These are phyloP conservation scores for Sisor rabdophorus DNA, from an alignment of 2,113 vertebrate species.

Conservation along the genomic window DNA sequence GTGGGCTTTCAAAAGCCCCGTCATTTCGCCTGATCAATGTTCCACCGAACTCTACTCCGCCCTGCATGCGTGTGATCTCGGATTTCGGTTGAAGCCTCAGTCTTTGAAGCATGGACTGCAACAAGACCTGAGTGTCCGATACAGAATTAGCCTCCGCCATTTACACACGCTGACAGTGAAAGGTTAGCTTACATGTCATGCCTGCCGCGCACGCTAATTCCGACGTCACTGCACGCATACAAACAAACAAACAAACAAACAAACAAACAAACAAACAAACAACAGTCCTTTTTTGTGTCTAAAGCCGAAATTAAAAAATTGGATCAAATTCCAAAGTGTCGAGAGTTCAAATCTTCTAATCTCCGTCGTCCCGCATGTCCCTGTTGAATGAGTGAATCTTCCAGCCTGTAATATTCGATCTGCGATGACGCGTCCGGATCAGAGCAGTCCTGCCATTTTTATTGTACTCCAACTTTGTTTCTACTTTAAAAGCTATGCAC, in stretches of 20 bases:
- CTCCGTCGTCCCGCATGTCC: not conserved
- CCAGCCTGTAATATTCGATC: not conserved
- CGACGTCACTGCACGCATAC: not conserved
- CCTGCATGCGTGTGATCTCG: slow-evolving; percentile 35
- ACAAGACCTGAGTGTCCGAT: slow-evolving; percentile 59
- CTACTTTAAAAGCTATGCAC: not conserved
- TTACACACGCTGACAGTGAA: slow-evolving; percentile 22
- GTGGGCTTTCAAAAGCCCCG: not conserved
- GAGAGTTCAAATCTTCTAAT: not conserved
- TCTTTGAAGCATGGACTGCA: slow-evolving; percentile 73
- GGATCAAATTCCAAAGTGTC: not conserved
- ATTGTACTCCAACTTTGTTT: not conserved
- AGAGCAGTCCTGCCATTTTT: not conserved
- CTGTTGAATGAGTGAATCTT: not conserved
- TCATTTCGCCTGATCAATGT: not conserved
- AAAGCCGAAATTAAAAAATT: not conserved
- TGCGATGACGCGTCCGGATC: not conserved
- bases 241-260: slow-evolving; percentile 9
- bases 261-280: not conserved
- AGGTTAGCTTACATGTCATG: not conserved
- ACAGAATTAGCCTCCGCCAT: slow-evolving; percentile 60
- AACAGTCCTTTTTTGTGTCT: not conserved
- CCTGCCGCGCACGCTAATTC: not conserved
- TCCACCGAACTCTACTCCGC: not conserved
- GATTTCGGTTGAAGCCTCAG: slow-evolving; percentile 61